These are phyloP conservation scores for Lutjanus campechanus DNA, from an alignment of 2,797 vertebrate genomes.

Conservation along the genomic window DNA sequence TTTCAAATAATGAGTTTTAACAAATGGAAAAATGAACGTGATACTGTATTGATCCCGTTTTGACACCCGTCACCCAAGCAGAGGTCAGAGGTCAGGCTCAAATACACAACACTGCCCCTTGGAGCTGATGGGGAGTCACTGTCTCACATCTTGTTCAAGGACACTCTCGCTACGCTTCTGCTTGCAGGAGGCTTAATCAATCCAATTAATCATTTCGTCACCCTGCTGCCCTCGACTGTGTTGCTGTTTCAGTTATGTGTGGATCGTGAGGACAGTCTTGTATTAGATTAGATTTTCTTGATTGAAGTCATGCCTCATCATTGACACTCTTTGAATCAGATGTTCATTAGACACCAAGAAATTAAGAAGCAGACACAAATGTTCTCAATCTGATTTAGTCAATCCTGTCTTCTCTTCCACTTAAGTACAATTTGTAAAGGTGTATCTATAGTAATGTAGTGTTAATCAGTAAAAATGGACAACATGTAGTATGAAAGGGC, in stretches of 20 bases:
- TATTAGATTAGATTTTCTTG: slow-evolving; percentile 34
- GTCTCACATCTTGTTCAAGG: slow-evolving; percentile 35
- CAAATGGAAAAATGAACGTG: neutral
- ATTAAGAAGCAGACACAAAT: neutral
- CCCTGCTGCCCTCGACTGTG: neutral
- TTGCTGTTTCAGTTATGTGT: neutral
- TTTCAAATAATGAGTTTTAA: neutral
- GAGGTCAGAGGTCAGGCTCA: slow-evolving; percentile 16
- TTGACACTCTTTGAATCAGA: slow-evolving; percentile 25
- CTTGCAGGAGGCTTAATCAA: slow-evolving; percentile 11
- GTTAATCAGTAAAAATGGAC: neutral
- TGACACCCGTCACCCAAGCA: slow-evolving; percentile 1
- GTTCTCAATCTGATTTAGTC: slow-evolving; percentile 4
- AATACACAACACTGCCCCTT: neutral
- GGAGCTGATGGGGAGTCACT: neutral
- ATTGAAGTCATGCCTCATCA: slow-evolving; percentile 24
- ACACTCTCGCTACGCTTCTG: neutral
- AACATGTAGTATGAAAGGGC: neutral
- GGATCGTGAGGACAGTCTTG: neutral
- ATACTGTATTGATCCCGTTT: neutral
- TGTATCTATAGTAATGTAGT: too few species aligned
- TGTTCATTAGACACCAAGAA: slow-evolving; percentile 5
- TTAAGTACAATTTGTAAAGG: neutral
- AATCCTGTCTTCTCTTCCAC: neutral
- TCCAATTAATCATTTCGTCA: slow-evolving; percentile 12